phyloP scores from a whole-genome alignment of 2,888 invertebrate genomes.

The Lithophane socia region DNA sequence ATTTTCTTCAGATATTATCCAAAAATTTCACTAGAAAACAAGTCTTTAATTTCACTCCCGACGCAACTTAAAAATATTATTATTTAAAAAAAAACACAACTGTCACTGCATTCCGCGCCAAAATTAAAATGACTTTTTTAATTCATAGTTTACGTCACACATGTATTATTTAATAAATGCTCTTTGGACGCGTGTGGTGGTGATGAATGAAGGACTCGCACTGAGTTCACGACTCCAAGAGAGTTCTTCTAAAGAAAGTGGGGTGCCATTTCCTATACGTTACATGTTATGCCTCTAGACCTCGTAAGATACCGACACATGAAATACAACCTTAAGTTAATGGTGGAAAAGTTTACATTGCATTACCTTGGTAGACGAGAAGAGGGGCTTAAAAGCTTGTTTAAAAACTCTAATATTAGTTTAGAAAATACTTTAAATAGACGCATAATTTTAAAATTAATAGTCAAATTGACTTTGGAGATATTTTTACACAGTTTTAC shows the following conservation, averaged over 20 bases:
- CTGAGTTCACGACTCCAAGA: slow-evolving; percentile 41
- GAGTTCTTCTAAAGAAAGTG: slow-evolving; percentile 63
- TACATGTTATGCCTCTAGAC: slow-evolving; percentile 31
- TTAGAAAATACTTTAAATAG: slow-evolving; percentile 63
- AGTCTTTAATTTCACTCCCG: slow-evolving; percentile 42
- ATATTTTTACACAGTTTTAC: slow-evolving; percentile 58
- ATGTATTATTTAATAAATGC: slow-evolving; percentile 2
- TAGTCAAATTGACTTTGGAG: slow-evolving; percentile 62
- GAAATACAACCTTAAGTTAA: slow-evolving; percentile 22
- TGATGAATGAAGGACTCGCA: slow-evolving; percentile 36
- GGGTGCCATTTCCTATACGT: slow-evolving; percentile 62
- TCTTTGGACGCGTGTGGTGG: slow-evolving; percentile 46
- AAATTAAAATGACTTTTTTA: slow-evolving; percentile 48
- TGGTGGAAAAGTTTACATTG: slow-evolving; percentile 14
- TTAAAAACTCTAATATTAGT: slow-evolving; percentile 55
- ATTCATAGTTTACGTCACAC: slow-evolving; percentile 45
- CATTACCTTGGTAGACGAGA: not conserved
- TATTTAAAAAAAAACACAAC: slow-evolving; percentile 47
- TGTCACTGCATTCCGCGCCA: slow-evolving; percentile 69
- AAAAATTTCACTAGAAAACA: slow-evolving; percentile 44
- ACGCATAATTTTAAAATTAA: slow-evolving; percentile 60
- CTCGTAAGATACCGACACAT: slow-evolving; percentile 22
- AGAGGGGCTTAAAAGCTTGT: slow-evolving; percentile 41
- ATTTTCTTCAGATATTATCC: slow-evolving; percentile 56
- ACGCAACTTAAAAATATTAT: not conserved